phyloP scores from a whole-genome alignment of 2,113 vertebrate genomes.

The Paramisgurnus dabryanus region DNA sequence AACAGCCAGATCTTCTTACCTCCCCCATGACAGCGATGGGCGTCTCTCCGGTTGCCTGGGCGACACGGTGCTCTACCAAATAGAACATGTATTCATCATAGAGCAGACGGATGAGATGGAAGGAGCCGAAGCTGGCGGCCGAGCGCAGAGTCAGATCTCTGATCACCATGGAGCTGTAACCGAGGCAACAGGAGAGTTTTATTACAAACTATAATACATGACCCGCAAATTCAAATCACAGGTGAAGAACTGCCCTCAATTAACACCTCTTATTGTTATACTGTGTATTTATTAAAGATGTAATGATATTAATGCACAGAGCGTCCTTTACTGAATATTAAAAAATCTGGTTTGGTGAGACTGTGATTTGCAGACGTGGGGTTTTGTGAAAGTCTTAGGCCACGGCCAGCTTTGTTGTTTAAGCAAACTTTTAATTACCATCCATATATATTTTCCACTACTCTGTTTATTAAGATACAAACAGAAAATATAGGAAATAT shows the following conservation, averaged over 20 bases:
- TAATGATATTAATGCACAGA: too few relatives aligned
- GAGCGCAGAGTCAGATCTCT: constrained; percentile 95
- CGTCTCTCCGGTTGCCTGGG: constrained; percentile 91
- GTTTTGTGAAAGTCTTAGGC: too few relatives aligned
- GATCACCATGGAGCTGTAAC: constrained; percentile 95
- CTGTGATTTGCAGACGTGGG: too few relatives aligned
- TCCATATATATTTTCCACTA: too few relatives aligned
- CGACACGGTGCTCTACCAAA: constrained; percentile 95
- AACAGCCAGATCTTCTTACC: constrained; percentile 72
- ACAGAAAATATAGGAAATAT: too few relatives aligned
- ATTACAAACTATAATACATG: neutral
- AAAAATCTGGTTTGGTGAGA: too few relatives aligned
- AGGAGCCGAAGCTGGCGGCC: constrained; percentile 95
- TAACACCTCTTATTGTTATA: neutral
- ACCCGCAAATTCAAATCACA: neutral
- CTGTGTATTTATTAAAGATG: neutral
- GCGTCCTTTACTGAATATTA: too few relatives aligned
- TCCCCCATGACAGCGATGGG: constrained; percentile 98
- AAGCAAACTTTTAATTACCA: too few relatives aligned
- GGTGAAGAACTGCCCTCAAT: neutral
- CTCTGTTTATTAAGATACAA: too few relatives aligned
- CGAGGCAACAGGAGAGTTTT: constrained; percentile 13
- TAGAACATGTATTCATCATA: constrained; percentile 99
- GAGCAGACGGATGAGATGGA: constrained; percentile 95
- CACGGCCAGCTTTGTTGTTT: too few relatives aligned